Evolutionary conservation across 37 sponge, comb jelly and placozoan species (phyloP), one percentile per base, ranked within the genome.

Genomic region (Ianthella basta): DNA sequence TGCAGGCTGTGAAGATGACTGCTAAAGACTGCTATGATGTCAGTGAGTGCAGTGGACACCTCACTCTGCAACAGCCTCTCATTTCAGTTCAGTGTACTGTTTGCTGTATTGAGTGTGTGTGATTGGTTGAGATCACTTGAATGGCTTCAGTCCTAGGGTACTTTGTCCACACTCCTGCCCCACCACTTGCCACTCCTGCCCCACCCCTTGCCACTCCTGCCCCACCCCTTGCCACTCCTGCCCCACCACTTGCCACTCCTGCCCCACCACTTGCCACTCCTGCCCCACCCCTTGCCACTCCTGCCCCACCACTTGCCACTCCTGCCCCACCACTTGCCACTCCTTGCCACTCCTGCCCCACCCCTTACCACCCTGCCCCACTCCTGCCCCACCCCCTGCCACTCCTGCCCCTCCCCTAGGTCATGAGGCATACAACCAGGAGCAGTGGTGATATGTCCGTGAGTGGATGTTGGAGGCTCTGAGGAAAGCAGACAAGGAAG

Each of bases 381-480:
- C 56, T 25, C 24, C 59, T 29, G 27, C 56, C 59, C 80, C 80
- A 56, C 36, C 36, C 72, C 36, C 1, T 56, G 30, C 15, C n/a
- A n/a, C n/a, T n/a, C 0, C 41, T 80, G 36, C 35, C 33, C 29
- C 53, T 83, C 33, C 27, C 25, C 35, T 33, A 75, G 95, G 92
- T 53, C 34, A 64, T 0, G 75, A 85, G 55, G 89, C 86, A 0
- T 95, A 91, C 41, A 19, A 63, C 24, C 75, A 85, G 19, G 73
- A 89, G 57, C 35, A 91, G 25, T 95, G 86, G 87, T 55, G 38
- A 16, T 80, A 85, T 24, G 57, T 86, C 16, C 20, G 82, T 16
- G 86, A 87, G 24, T 95, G 95, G 95, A 95, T 95, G 95, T 56
- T 79, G 53, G 92, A 89, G 30, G 79, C 92, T 60, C 86, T 95